Percentiles rank a stretch among this genome's conserved stretches.
Conservation (phyloP, 2,888 invertebrate species). For the Lucinisca nassula region DNA sequence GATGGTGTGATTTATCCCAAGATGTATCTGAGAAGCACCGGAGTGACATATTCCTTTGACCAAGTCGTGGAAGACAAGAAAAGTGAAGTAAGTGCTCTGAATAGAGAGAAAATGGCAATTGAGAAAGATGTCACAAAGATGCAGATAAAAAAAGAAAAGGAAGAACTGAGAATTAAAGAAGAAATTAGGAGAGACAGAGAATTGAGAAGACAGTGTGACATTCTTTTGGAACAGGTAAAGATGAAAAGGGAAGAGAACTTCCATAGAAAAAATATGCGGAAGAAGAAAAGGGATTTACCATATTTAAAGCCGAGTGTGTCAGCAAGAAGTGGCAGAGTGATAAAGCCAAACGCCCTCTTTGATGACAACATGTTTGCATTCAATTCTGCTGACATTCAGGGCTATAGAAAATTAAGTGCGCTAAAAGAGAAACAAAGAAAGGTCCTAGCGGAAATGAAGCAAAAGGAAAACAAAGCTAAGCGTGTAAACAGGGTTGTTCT, state of each 20-base stretch:
- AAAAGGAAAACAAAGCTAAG: neutral
- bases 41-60: neutral
- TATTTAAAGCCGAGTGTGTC: conserved; percentile 31
- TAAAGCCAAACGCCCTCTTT: conserved; percentile 30
- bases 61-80: neutral
- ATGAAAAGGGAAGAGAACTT: conserved; percentile 43
- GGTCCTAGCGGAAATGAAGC: conserved; percentile 14
- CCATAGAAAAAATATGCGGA: conserved; percentile 26
- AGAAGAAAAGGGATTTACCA: neutral
- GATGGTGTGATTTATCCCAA: neutral
- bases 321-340: conserved; percentile 46
- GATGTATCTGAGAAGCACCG: neutral
- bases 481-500: neutral
- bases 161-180: neutral
- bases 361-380: conserved; percentile 6
- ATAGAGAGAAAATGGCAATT: conserved; percentile 11
- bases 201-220: conserved; percentile 20
- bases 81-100: neutral
- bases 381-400: neutral
- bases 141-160: neutral
- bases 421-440: neutral
- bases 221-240: conserved; percentile 32
- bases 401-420: neutral
- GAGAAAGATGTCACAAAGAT: conserved; percentile 40
- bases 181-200: conserved; percentile 2